Conservation (phyloP, 2,888 invertebrate genomes). For the Hemithea aestivaria region DNA sequence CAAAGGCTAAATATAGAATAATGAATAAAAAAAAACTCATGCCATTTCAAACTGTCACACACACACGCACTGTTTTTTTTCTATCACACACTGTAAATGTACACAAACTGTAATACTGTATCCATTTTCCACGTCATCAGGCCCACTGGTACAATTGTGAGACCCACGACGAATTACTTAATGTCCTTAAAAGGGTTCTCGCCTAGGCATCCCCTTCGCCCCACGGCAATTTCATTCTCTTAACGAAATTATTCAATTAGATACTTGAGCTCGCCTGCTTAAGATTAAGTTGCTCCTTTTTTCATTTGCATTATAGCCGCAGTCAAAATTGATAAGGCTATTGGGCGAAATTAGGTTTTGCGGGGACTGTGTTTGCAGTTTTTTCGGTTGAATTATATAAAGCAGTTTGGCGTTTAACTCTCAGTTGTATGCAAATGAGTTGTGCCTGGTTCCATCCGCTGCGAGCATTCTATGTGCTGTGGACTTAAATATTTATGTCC, state of each 20-base stretch:
- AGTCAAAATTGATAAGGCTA: constrained; percentile 40
- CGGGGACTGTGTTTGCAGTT: neutral
- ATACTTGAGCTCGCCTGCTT: constrained; percentile 51
- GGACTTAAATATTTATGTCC: too few species aligned
- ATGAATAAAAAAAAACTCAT: too few species aligned
- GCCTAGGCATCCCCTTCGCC: constrained; percentile 25
- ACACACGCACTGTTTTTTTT: too few species aligned
- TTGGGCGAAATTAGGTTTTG: constrained; percentile 27
- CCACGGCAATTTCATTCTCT: constrained; percentile 47
- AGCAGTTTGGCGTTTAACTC: constrained; percentile 7
- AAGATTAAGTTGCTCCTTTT: constrained; percentile 53
- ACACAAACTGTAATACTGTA: constrained; percentile 2
- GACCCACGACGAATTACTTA: constrained; percentile 41
- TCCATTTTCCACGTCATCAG: constrained; percentile 5
- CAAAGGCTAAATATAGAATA: too few species aligned
- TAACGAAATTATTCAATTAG: constrained; percentile 68
- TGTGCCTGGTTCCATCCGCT: too few species aligned
- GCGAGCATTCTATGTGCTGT: too few species aligned
- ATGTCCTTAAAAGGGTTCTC: constrained; percentile 46
- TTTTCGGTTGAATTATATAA: neutral
- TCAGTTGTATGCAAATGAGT: too few species aligned
- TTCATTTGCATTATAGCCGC: constrained; percentile 50
- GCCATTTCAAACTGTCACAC: too few species aligned
- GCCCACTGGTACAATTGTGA: constrained; percentile 22
- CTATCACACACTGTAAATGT: too few species aligned